phyloP scores from a whole-genome alignment of 2,113 vertebrate species.

The Dromas ardeola region DNA sequence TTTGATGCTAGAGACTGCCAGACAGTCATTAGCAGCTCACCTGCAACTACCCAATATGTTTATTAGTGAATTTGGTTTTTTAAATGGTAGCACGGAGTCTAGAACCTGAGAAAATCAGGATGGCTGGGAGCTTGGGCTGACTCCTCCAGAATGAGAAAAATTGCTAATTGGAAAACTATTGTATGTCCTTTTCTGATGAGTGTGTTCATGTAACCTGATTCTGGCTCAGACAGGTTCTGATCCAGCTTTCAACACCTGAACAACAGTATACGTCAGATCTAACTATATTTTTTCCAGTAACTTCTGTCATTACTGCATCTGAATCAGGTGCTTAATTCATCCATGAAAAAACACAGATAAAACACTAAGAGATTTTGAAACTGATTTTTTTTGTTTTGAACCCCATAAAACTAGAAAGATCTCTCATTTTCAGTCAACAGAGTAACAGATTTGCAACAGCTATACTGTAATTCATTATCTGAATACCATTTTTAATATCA shows the following conservation, averaged over 20 bases:
- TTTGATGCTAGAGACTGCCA: not conserved
- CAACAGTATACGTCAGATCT: not conserved
- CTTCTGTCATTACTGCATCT: not conserved
- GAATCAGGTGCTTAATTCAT: not conserved
- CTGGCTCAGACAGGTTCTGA: not conserved
- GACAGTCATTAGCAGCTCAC: not conserved
- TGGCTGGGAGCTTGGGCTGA: not conserved
- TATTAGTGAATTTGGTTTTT: not conserved
- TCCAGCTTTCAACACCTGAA: not conserved
- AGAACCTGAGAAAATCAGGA: not conserved
- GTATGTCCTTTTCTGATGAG: not conserved
- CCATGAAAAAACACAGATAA: not conserved
- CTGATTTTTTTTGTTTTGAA: not conserved
- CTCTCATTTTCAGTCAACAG: not conserved
- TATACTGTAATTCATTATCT: not conserved
- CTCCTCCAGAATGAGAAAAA: not conserved
- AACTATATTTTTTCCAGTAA: not conserved
- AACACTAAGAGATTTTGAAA: not conserved
- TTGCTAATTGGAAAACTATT: not conserved
- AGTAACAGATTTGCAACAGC: not conserved
- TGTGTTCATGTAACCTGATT: not conserved
- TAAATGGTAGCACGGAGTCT: not conserved
- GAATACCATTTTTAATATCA: not conserved
- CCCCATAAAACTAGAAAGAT: not conserved
- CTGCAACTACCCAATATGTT: not conserved